A percentile compares a stretch with the other conserved stretches of the same genome.
phyloP scores from a whole-genome alignment of 35 echinoderm and acorn worm genomes.

The Ophiothrix spiculata region DNA sequence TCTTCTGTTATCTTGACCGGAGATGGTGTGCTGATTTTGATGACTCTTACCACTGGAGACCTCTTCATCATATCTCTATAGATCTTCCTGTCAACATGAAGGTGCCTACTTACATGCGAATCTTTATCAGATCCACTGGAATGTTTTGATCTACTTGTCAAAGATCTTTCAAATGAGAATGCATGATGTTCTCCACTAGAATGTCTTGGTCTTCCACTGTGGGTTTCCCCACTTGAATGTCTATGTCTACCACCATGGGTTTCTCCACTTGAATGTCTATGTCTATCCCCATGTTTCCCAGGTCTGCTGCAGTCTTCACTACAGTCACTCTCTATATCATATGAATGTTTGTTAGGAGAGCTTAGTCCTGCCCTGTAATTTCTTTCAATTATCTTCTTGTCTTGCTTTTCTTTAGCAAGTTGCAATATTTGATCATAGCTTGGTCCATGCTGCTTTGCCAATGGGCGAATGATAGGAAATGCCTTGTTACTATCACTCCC shows the following conservation, averaged over 20 bases:
- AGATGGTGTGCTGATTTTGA: background rate
- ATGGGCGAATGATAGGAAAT: background rate
- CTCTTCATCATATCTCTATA: background rate
- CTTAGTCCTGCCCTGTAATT: background rate
- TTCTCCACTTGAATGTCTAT: background rate
- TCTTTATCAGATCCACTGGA: background rate
- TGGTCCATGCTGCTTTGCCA: background rate
- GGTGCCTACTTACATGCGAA: background rate
- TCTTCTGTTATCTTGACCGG: background rate
- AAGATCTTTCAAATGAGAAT: background rate
- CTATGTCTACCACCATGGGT: too few species aligned
- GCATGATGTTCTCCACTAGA: background rate
- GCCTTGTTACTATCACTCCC: background rate
- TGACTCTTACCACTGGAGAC: background rate
- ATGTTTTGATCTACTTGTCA: background rate
- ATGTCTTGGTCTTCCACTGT: too few species aligned
- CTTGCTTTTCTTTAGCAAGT: background rate
- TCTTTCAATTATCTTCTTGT: background rate
- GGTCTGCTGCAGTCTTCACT: background rate
- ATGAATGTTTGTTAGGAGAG: background rate
- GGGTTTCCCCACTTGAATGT: too few species aligned
- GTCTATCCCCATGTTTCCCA: background rate
- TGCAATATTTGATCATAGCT: background rate
- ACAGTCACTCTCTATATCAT: background rate
- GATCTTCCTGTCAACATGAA: background rate